Percentiles rank a stretch among this genome's conserved stretches.
These are phyloP conservation scores for Silurus meridionalis DNA, from an alignment of 2,113 vertebrate species.

Conservation along the genomic window DNA sequence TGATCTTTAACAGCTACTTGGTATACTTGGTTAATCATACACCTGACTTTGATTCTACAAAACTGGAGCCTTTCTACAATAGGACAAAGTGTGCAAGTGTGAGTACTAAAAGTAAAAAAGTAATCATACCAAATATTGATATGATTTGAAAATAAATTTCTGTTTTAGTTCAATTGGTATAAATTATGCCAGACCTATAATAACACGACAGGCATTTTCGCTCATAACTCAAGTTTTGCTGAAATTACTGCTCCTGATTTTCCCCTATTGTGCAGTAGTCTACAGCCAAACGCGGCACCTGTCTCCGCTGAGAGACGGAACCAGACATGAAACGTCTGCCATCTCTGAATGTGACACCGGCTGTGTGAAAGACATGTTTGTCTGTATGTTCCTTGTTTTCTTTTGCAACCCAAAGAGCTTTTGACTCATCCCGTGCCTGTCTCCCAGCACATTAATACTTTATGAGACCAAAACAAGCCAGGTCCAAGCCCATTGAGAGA, in stretches of 20 bases:
- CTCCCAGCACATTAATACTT: constrained; percentile 69
- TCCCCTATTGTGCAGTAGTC: neutral
- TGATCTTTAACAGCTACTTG: too few relatives aligned
- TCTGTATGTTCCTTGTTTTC: constrained; percentile 62
- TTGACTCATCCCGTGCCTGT: constrained; percentile 59
- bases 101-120: too few relatives aligned
- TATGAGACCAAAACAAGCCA: constrained; percentile 68
- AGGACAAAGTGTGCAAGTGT: too few relatives aligned
- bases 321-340: constrained; percentile 48
- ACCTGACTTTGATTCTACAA: too few relatives aligned
- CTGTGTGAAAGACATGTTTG: constrained; percentile 58
- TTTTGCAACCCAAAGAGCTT: constrained; percentile 47
- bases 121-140: too few relatives aligned
- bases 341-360: constrained; percentile 55
- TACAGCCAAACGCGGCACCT: neutral
- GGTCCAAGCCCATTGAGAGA: constrained; percentile 70
- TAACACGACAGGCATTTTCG: neutral
- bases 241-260: neutral
- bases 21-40: too few relatives aligned
- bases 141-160: too few relatives aligned
- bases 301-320: constrained; percentile 8
- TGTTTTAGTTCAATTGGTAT: neutral
- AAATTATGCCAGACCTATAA: neutral
- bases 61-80: too few relatives aligned
- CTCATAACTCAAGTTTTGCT: neutral